Evolutionary conservation across 2,113 vertebrate species (phyloP), one percentile per base, ranked within the genome.

Genomic region (Procapra przewalskii): DNA sequence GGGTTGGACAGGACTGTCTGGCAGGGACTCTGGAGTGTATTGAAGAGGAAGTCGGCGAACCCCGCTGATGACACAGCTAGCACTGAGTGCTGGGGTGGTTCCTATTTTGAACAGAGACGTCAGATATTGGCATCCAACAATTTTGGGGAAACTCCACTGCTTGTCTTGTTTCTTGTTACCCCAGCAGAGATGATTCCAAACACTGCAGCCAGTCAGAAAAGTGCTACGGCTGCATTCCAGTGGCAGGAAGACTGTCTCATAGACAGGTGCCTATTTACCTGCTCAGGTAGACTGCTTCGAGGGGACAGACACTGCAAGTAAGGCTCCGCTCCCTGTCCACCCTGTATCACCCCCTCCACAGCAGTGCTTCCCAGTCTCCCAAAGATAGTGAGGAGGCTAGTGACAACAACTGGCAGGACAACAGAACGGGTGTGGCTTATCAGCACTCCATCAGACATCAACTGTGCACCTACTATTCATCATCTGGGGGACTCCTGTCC

Each of bases 81-180:
- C 16, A 5, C 25, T 43, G 55, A 36, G 19, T 64, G 62, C 88
- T 93, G 82, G n/a, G 75, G 94, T 7, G 64, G 95, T 50, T 95
- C 81, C 94, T 96, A 77, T 92, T 97, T 50, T 88, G 36, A 64
- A 88, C 84, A 33, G 84, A 90, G 84, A 62, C 48, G 33, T 79
- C 12, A 1, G 89, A 81, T 94, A 45, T 16, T 92, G 85, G 81
- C 95, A 57, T 54, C 45, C 52, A 82, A 48, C 57, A 40, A 23
- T 89, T 82, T 45, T 83, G 67, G 92, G 96, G 88, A 71, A 90
- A 64, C 64, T 90, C 77, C 86, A 77, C 40, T 23, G 57, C 57
- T 90, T 48, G 23, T 48, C 94, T 93, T 50, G 10, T 79, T 81
- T 95, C 59, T 90, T 11, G 4, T 59, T 60, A 45, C 77, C 52